phyloP scores from a whole-genome alignment of 1,140 invertebrate species.

The Cotesia glomerata region DNA sequence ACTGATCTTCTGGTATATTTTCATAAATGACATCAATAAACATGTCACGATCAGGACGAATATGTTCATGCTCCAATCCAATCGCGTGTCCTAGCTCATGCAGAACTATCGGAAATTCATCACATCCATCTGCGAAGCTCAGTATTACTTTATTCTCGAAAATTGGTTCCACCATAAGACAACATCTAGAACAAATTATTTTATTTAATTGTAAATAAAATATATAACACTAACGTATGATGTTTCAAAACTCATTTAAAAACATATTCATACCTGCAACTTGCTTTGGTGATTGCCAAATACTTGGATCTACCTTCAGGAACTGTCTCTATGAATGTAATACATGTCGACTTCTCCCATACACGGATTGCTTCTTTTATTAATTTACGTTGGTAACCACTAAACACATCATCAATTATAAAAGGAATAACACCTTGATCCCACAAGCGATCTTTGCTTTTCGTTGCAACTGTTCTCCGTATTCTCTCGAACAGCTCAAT shows the following conservation, averaged over 20 bases:
- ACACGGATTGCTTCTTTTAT: slow-evolving; percentile 99
- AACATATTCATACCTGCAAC: slow-evolving; percentile 83
- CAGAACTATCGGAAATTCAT: slow-evolving; percentile 99
- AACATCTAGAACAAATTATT: slow-evolving; percentile 74
- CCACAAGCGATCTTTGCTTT: slow-evolving; percentile 94
- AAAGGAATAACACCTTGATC: slow-evolving; percentile 98
- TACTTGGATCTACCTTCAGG: slow-evolving; percentile 89
- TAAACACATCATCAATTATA: slow-evolving; percentile 97
- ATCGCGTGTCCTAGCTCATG: slow-evolving; percentile 99
- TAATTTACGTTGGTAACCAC: slow-evolving; percentile 92
- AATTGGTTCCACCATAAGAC: slow-evolving; percentile 96
- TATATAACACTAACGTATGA: no score
- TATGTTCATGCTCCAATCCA: slow-evolving; percentile 99
- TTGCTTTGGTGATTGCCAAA: slow-evolving; percentile 94
- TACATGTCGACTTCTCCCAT: slow-evolving; percentile 98
- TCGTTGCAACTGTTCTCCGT: slow-evolving; percentile 76
- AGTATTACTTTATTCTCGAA: slow-evolving; percentile 97
- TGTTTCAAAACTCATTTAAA: not conserved
- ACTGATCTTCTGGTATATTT: slow-evolving; percentile 93
- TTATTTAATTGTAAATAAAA: no score
- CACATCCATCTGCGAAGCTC: slow-evolving; percentile 98
- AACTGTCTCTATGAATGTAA: slow-evolving; percentile 93
- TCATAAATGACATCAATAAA: slow-evolving; percentile 92
- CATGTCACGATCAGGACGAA: slow-evolving; percentile 92
- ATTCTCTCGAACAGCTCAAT: not conserved